Conservation (phyloP, 92 coral and sea anemone species). For the Plumapathes pennacea region DNA sequence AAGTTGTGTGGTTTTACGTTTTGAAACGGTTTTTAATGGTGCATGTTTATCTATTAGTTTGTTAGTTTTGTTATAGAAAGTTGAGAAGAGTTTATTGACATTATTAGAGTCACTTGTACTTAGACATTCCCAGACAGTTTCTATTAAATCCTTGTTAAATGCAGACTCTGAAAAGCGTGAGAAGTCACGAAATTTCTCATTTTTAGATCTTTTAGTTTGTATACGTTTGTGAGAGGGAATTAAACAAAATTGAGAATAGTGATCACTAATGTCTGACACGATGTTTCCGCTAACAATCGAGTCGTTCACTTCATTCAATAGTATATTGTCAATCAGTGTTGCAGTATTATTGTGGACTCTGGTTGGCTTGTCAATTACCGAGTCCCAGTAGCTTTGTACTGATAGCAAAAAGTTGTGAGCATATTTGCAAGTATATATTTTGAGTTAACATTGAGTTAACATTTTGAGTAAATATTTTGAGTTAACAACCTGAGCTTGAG, state of each 20-base stretch:
- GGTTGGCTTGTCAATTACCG: constrained; percentile 16
- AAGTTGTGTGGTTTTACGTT: constrained; percentile 6
- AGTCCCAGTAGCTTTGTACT: too few relatives aligned
- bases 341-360: neutral
- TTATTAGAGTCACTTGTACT: neutral
- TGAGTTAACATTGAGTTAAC: too few relatives aligned
- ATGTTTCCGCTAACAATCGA: constrained; percentile 4
- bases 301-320: neutral
- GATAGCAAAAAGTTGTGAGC: too few relatives aligned
- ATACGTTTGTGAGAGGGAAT: neutral
- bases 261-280: constrained; percentile 20
- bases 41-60: constrained; percentile 14
- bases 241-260: constrained; percentile 23
- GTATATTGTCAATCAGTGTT: constrained; percentile 28
- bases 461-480: too few relatives aligned
- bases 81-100: neutral
- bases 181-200: constrained; percentile 5
- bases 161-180: constrained; percentile 8
- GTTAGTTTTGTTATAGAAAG: constrained; percentile 10
- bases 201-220: neutral
- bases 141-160: constrained; percentile 5
- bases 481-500: too few relatives aligned
- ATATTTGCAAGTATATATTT: too few relatives aligned
- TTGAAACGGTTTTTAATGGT: constrained; percentile 10
- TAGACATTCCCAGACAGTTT: neutral